Percentiles rank a stretch among this genome's conserved stretches.
Evolutionary conservation across 2,888 invertebrate species (phyloP).

Genomic region (Lepeophtheirus nordmannii): DNA sequence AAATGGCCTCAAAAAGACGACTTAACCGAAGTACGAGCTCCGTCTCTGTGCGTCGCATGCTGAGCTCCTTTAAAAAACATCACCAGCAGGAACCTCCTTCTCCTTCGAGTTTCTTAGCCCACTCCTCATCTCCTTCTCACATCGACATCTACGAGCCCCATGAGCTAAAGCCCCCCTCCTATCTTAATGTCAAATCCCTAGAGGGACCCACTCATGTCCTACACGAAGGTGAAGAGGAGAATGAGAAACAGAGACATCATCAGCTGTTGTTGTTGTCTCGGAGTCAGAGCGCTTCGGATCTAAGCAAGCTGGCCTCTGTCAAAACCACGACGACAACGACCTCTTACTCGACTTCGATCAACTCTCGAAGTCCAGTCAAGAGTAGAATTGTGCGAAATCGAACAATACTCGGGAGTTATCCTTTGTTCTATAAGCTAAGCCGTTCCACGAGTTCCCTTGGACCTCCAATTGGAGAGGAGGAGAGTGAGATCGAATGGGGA

Average conservation of each 20-base stretch:
- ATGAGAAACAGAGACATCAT: neutral
- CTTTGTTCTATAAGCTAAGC: slow-evolving; percentile 19
- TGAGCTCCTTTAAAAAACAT: no score
- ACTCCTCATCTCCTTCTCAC: neutral
- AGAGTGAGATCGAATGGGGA: no score
- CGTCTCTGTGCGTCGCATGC: no score
- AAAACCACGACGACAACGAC: neutral
- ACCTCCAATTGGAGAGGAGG: no score
- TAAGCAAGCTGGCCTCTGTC: neutral
- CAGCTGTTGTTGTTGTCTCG: neutral
- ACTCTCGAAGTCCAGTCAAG: neutral
- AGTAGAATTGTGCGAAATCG: slow-evolving; percentile 14
- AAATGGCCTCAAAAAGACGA: no score
- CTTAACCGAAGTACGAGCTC: no score
- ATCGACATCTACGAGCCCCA: slow-evolving; percentile 13
- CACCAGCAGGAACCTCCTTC: no score
- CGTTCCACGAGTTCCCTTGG: slow-evolving; percentile 12
- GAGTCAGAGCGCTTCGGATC: slow-evolving; percentile 11
- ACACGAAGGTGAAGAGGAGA: no score
- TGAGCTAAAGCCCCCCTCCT: slow-evolving; percentile 9
- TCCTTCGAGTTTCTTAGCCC: no score
- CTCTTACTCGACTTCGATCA: neutral
- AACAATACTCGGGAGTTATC: slow-evolving; percentile 15
- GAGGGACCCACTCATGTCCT: neutral
- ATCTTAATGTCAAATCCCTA: slow-evolving; percentile 13